Conservation (phyloP, 2,797 vertebrate species). For the Myotis daubentonii region DNA sequence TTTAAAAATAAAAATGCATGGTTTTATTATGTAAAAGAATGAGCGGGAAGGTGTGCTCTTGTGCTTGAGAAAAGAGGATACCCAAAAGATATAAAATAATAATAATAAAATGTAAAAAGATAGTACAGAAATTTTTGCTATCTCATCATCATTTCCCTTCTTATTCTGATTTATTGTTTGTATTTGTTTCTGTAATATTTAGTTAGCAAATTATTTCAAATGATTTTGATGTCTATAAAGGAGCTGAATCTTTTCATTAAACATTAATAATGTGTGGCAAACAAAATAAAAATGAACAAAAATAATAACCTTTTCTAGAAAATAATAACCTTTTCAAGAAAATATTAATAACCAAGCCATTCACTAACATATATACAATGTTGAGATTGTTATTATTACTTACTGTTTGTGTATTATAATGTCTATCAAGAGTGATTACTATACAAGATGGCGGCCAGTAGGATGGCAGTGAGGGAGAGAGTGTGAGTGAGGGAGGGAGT, state of each 20-base stretch:
- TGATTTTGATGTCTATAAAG: not conserved
- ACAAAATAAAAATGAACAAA: conserved; percentile 27
- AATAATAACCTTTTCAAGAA: not conserved
- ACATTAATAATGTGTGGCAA: not conserved
- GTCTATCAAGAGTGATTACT: not conserved
- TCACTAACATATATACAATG: not conserved
- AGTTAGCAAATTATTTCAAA: conserved; percentile 55
- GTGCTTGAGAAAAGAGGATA: no score
- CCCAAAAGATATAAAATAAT: no score
- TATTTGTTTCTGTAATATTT: not conserved
- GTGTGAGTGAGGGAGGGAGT: no score
- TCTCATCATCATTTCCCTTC: conserved; percentile 2
- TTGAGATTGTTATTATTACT: not conserved
- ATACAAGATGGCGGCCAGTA: no score
- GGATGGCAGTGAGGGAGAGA: no score
- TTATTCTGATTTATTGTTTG: conserved; percentile 17
- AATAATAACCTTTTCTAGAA: not conserved
- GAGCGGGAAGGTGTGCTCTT: no score
- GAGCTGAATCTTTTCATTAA: conserved; percentile 2
- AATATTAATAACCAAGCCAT: not conserved
- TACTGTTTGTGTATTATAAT: not conserved
- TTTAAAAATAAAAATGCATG: no score
- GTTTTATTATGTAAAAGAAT: no score
- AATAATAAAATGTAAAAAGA: no score
- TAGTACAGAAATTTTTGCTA: not conserved